Base-by-base conservation (phyloP, 2,888 invertebrate species). In the Caradrina kadenii region DNA sequence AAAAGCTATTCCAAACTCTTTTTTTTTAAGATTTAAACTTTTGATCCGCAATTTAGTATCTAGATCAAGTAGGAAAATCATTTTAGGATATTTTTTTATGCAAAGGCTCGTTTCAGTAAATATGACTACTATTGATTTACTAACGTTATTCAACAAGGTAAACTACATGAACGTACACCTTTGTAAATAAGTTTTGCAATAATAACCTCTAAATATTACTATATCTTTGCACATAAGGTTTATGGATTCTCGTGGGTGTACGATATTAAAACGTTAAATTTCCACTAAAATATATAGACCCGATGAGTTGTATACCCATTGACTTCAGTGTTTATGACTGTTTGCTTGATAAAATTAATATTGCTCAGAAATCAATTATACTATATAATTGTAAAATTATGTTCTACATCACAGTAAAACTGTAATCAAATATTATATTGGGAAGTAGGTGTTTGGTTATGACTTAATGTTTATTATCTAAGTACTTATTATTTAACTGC, bases 191-290 rank as follows among this genome's bases (percentile, higher is more conserved):
- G 61, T 82, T 76, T 82, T 39, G 63, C 60, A 79, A 80, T 39
- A 61, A 63, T 65, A 60, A 61, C 56, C 64, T 60, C 61, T 59
- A 76, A 76, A 69, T 63, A 61, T 64, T 69, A 59, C 69, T 50
- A 48, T 74, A 70, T 53, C 73, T 77, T 69, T 76, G 80, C 60
- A 56, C 61, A 59, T 63, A 55, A 69, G 26, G 52, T 69, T 77
- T 65, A 72, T 72, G 49, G 58, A 49, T 71, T 67, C 61, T 69
- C 64, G 83, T 82, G 65, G 83, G 80, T 69, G 83, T 80, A 62
- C 53, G 63, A 66, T 78, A 68, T 80, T 63, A 77, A 77, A 67
- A 63, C 45, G 26, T 53, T 73, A 68, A 65, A 77, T 73, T 77
- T 72, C 68, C 50, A 59, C 52, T 63, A 66, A 75, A 79, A 63